Evolutionary conservation across 2,113 vertebrate species (phyloP), one percentile per base, ranked within the genome.

Genomic region (Dolichallabes microphthalmus): DNA sequence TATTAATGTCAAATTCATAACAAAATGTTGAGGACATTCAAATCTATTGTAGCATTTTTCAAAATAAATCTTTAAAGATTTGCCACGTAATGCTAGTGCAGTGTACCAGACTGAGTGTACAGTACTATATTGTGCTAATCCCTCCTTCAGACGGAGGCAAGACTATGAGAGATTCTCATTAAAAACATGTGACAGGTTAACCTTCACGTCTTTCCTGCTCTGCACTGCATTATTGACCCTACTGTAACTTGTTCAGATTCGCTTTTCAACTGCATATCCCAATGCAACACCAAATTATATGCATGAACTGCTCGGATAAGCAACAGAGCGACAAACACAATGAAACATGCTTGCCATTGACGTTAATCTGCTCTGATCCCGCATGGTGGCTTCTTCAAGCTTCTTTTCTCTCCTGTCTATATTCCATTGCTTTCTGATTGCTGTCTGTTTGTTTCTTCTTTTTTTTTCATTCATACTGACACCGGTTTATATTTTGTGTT

Each of bases 291-390:
- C 91, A 91, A 86, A 85, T 27, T 22, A 57, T 25, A 89, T 91
- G 94, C 95, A 93, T 95, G 94, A 89, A 86, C 73, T 80, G 86
- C 90, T n/a, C 86, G 93, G 91, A 91, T 93, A 14, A 50, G 39
- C 35, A 50, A 63, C 32, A n/a, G 9, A n/a, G 9, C n/a, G n/a
- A 92, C 92, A 93, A 94, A 86, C 92, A 83, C 92, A 64, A 32
- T 35, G 73, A 58, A 76, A 10, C 55, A 50, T 94, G 95, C 96
- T 96, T 96, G 96, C 95, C 96, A 96, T 96, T 96, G 95, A 96
- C 93, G 86, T 3, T 94, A 89, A 93, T 91, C 96, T 96, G 95
- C 94, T 82, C 86, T 92, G 89, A 83, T 61, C 35, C 50, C 75
- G 76, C 27, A 63, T 80, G 82, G 1, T 39, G 61, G 17, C 77